Evolutionary conservation across 2,113 vertebrate genomes (phyloP), one percentile per base, ranked within the genome.

Genomic region (Loxodonta africana): DNA sequence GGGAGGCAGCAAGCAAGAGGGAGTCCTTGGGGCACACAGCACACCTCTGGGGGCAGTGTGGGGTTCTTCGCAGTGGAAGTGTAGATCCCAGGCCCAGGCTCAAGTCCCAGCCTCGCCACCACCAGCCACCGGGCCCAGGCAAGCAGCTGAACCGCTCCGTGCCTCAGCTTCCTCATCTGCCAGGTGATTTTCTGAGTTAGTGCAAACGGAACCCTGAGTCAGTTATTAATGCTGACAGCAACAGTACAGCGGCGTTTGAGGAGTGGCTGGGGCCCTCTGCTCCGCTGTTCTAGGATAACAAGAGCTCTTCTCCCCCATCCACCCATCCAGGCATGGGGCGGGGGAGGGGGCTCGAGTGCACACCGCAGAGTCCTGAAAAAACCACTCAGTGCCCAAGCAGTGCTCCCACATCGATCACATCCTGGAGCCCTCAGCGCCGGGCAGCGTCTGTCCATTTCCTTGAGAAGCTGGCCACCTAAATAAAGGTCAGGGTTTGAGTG

Each of bases 161-260:
- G 11, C 41, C 91, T 89, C 57, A 3, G 93, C n/a, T 63, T 71
- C 83, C 88, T 53, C 28, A 14, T 0, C 44, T 48, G 48, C 30
- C 48, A 0, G 4, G 41, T 23, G 17, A 26, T 25, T 25, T 10
- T 15, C 1, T 11, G 62, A 30, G 21, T 86, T 20, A 57, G 63
- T 20, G n/a, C 9, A 9, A 28, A 10, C 23, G 8, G 57, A 10
- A 33, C 1, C 53, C 12, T 12, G 53, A 17, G 53, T 57, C 12
- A 57, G 53, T 17, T 57, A 4, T 69, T n/a, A 21, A 15, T 8
- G 1, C 5, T 10, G 33, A 8, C 23, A 51, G 12, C 57, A 74
- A 41, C 12, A 8, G 14, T 0, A 37, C 46, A 4, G 26, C 0
- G 0, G 44, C 48, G 0, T 2, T 48, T 23, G 2, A 18, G 30